These are phyloP conservation scores for Poeciliopsis occidentalis DNA, from an alignment of 2,113 vertebrate species.

Conservation along the genomic window DNA sequence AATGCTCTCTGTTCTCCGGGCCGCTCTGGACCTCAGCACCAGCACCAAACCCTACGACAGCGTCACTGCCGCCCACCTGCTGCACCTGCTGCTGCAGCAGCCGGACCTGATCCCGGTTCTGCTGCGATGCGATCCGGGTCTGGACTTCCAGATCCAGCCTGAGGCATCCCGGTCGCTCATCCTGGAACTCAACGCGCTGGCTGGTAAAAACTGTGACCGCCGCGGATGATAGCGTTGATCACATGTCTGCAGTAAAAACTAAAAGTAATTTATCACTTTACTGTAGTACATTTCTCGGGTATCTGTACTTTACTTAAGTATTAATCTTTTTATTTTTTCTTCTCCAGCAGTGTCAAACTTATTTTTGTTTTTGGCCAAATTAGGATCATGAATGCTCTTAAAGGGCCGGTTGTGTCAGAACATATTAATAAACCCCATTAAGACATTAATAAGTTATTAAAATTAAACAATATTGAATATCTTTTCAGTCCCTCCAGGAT, in stretches of 20 bases:
- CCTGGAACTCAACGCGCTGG: slow-evolving; percentile 86
- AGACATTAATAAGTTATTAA: too few relatives aligned
- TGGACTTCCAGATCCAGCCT: slow-evolving; percentile 43
- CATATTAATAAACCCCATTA: too few relatives aligned
- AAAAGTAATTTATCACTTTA: too few relatives aligned
- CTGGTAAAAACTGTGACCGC: slow-evolving; percentile 76
- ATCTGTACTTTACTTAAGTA: too few relatives aligned
- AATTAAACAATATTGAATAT: too few relatives aligned
- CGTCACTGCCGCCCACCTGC: slow-evolving; percentile 89
- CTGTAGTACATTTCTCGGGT: too few relatives aligned
- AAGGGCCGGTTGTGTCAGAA: too few relatives aligned
- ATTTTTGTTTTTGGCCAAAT: too few relatives aligned
- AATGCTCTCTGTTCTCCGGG: slow-evolving; percentile 80
- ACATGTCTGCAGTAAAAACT: background rate
- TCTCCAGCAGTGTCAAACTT: too few relatives aligned
- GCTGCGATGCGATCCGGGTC: slow-evolving; percentile 54
- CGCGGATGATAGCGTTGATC: fast-evolving
- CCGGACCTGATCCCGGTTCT: slow-evolving; percentile 76
- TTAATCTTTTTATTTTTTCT: too few relatives aligned
- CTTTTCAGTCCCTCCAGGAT: too few relatives aligned
- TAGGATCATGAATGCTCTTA: too few relatives aligned
- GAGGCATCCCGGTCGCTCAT: slow-evolving; percentile 45
- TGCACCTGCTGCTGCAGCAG: slow-evolving; percentile 86
- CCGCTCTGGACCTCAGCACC: slow-evolving; percentile 88
- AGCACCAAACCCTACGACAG: slow-evolving; percentile 95